Evolutionary conservation across 2,888 invertebrate genomes (phyloP), one percentile per base, ranked within the genome.

Genomic region (Sisyra nigra): DNA sequence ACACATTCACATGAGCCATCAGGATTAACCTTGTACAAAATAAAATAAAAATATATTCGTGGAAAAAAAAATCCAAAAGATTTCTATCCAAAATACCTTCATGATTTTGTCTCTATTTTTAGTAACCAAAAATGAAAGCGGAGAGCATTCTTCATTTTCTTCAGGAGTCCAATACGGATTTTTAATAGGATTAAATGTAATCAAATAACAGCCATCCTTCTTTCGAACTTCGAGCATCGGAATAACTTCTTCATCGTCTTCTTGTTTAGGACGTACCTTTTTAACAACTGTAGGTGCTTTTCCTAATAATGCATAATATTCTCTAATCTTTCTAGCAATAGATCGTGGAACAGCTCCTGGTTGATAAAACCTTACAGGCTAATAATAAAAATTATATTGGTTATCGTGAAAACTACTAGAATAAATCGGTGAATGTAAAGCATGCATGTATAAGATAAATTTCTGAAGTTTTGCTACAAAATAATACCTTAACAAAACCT

Each of bases 1-100:
- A 37, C 5, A 4, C 11, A 11, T 18, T 37, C 37, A 10, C 19
- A 11, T 3, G 37, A 18, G 10, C 37, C 37, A 37, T 37, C 37
- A 10, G 37, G 19, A 37, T 37, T 37, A 13, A 37, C 19, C 37
- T 37, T n/a, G n/a, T n/a, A n/a, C n/a, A n/a, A n/a, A n/a, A 37
- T 18, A 37, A 18, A 15, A 37, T 9, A 37, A n/a, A 35, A n/a
- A 4, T 10, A 34, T 10, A 11, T 34, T 34, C 11, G 7, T 34
- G 6, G 13, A 11, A 11, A 34, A 34, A 6, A 34, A 6, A 34
- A 11, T 34, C 13, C 11, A 34, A 34, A 7, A 34, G 7, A 13
- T 4, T 14, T 6, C 18, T 37, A 18, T 37, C 17, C n/a, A n/a
- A n/a, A 8, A 8, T 24, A 37, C 37, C 19, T 17, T 37, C 6